Evolutionary conservation across 2,113 vertebrate species (phyloP).

Genomic region (Oceanodroma tethys): DNA sequence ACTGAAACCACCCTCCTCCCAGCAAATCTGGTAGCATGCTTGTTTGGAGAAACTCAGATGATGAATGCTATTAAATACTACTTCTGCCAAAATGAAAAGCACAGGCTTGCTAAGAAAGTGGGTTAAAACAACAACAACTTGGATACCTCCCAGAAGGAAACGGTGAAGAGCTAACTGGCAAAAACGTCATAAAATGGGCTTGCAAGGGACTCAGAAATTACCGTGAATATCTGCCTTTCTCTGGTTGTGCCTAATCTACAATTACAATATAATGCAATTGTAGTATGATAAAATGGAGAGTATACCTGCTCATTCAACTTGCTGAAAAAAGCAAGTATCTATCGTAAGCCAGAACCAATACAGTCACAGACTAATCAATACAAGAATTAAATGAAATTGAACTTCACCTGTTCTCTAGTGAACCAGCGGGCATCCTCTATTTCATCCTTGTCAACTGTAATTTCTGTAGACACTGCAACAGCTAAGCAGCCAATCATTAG

Average conservation of each 20-base stretch:
- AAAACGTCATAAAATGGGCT: neutral
- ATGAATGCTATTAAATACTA: neutral
- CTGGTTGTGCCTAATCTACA: neutral
- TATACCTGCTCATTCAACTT: neutral
- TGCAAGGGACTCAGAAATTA: neutral
- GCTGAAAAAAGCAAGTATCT: constrained; percentile 35
- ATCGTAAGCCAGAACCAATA: constrained; percentile 35
- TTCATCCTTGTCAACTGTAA: constrained; percentile 90
- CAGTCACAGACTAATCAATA: constrained; percentile 68
- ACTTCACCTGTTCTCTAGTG: constrained; percentile 86
- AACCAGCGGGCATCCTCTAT: constrained; percentile 96
- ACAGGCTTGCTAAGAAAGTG: neutral
- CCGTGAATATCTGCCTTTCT: neutral
- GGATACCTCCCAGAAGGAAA: neutral
- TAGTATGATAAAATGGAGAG: neutral
- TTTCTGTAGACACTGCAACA: constrained; percentile 85
- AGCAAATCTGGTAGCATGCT: neutral
- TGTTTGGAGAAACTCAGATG: neutral
- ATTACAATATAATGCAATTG: neutral
- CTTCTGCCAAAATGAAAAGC: neutral
- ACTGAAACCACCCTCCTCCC: neutral
- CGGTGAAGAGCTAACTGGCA: neutral
- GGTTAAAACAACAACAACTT: neutral
- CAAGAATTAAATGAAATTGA: constrained; percentile 72
- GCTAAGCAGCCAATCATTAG: constrained; percentile 95